These are phyloP conservation scores for Sabellastarte sp. DNA, from an alignment of 2,888 invertebrate genomes.

Conservation along the genomic window DNA sequence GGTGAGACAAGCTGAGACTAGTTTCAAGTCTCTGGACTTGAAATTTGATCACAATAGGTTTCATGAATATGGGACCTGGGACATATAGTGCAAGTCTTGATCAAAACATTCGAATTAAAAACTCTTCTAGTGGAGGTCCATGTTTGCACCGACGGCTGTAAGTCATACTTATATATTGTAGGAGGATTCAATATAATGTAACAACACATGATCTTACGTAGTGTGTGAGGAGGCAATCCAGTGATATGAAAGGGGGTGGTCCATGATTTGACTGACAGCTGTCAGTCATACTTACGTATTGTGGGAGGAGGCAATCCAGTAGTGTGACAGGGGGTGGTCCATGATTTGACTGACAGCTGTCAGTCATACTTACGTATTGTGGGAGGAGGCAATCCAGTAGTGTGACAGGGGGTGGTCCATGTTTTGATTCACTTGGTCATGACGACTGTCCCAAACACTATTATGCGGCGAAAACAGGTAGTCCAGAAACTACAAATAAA, in stretches of 20 bases:
- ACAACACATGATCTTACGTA: too few relatives aligned
- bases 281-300: conserved; percentile 89
- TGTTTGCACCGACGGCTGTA: too few relatives aligned
- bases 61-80: too few relatives aligned
- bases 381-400: conserved; percentile 96
- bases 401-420: conserved; percentile 86
- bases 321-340: conserved; percentile 82
- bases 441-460: conserved; percentile 79
- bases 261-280: too few relatives aligned
- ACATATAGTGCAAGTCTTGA: too few relatives aligned
- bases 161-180: conserved; percentile 91
- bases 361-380: conserved; percentile 78
- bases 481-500: conserved; percentile 78
- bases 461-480: conserved; percentile 93
- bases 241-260: conserved; percentile 85
- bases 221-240: conserved; percentile 98
- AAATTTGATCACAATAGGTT: too few relatives aligned
- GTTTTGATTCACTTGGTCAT: conserved; percentile 78
- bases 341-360: too few relatives aligned
- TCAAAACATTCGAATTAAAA: too few relatives aligned
- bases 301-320: conserved; percentile 96
- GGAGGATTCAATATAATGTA: too few relatives aligned
- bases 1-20: too few relatives aligned
- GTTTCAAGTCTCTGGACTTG: too few relatives aligned
- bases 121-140: too few relatives aligned